Evolutionary conservation across 1,140 invertebrate species (phyloP).

Genomic region (Oncopodura yosiiana): DNA sequence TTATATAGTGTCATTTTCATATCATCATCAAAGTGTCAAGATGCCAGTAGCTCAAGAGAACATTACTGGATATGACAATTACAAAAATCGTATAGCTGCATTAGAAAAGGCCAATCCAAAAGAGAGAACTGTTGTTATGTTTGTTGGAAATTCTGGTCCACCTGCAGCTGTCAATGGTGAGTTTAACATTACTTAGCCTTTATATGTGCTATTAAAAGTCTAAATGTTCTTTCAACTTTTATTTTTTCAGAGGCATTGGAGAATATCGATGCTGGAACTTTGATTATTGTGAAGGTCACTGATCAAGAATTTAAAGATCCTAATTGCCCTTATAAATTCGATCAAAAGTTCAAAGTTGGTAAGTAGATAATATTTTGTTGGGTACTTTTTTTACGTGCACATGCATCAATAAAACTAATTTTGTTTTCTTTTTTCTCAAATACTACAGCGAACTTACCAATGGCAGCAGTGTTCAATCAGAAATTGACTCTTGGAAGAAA

Average conservation of each 20-base stretch:
- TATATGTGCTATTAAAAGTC: too few species aligned
- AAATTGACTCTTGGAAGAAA: background rate
- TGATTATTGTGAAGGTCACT: background rate
- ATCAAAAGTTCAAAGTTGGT: slow-evolving; percentile 1
- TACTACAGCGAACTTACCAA: background rate
- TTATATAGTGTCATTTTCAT: background rate
- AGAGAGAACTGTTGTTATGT: background rate
- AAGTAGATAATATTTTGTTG: too few species aligned
- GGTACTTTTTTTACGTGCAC: too few species aligned
- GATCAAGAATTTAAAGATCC: background rate
- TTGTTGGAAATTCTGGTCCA: background rate
- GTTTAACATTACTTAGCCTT: background rate
- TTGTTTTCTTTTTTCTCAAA: too few species aligned
- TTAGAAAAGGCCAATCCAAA: background rate
- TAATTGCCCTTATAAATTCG: background rate
- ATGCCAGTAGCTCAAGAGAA: slow-evolving; percentile 1
- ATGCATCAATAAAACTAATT: too few species aligned
- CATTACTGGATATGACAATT: background rate
- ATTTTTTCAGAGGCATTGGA: background rate
- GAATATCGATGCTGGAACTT: background rate
- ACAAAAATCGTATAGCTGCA: background rate
- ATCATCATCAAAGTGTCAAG: background rate
- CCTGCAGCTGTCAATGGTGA: background rate
- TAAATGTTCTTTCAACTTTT: too few species aligned
- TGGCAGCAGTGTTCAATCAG: background rate